phyloP scores from a whole-genome alignment of 2,888 invertebrate species.

The Aethes cnicana region DNA sequence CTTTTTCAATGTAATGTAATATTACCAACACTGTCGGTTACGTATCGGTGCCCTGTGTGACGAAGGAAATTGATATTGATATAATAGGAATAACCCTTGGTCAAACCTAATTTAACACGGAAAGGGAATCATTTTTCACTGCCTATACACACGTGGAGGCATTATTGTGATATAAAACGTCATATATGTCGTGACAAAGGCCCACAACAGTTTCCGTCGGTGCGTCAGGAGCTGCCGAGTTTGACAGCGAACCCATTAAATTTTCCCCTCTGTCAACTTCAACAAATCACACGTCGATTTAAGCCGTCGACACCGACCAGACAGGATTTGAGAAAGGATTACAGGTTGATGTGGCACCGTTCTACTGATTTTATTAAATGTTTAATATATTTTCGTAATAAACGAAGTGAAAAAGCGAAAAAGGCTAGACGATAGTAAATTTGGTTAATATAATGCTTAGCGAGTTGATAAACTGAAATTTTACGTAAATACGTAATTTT shows the following conservation, averaged over 20 bases:
- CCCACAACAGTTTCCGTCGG: slow-evolving; percentile 63
- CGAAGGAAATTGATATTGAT: slow-evolving; percentile 15
- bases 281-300: slow-evolving; percentile 58
- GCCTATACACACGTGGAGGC: slow-evolving; percentile 45
- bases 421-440: too few relatives aligned
- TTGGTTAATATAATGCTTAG: neutral
- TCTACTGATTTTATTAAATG: neutral
- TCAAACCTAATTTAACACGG: slow-evolving; percentile 48
- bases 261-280: slow-evolving; percentile 47
- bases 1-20: neutral
- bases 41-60: neutral
- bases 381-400: neutral
- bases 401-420: too few relatives aligned
- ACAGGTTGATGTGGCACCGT: slow-evolving; percentile 2
- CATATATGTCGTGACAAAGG: slow-evolving; percentile 70
- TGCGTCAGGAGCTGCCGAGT: slow-evolving; percentile 66
- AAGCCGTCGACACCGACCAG: slow-evolving; percentile 41
- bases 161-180: slow-evolving; percentile 60
- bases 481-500: slow-evolving; percentile 11
- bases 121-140: slow-evolving; percentile 33
- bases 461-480: slow-evolving; percentile 1
- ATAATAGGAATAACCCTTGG: slow-evolving; percentile 47
- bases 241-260: slow-evolving; percentile 58
- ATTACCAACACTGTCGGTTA: neutral
- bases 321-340: slow-evolving; percentile 17